Conservation (phyloP, 2,888 invertebrate species). For the Alviniconcha strummeri region DNA sequence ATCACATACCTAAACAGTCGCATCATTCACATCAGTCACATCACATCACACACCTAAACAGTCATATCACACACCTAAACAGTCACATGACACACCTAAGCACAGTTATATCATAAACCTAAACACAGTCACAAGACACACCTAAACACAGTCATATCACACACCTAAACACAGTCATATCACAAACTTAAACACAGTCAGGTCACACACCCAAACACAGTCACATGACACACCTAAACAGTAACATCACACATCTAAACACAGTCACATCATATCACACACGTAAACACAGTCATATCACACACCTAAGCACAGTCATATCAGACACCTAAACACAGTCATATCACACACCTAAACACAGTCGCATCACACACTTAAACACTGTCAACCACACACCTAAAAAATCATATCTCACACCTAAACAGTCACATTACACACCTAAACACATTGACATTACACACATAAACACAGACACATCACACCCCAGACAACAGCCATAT, state of each 20-base stretch:
- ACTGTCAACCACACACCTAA: neutral
- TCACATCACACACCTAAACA: no score
- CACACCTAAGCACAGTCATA: no score
- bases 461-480: constrained; percentile 74
- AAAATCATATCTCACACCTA: neutral
- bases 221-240: constrained; percentile 79
- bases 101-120: neutral
- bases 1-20: no score
- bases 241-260: neutral
- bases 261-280: no score
- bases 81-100: constrained; percentile 79
- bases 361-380: neutral
- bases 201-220: neutral
- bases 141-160: no score
- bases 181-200: neutral
- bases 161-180: neutral
- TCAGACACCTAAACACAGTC: neutral
- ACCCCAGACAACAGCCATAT: neutral
- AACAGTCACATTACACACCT: no score
- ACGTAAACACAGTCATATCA: no score
- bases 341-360: neutral
- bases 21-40: no score
- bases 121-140: no score
- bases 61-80: no score
- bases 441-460: constrained; percentile 78